Evolutionary conservation across 2,797 vertebrate species (phyloP), one percentile per base, ranked within the genome.

Genomic region (Odontamblyopus lacepedii): DNA sequence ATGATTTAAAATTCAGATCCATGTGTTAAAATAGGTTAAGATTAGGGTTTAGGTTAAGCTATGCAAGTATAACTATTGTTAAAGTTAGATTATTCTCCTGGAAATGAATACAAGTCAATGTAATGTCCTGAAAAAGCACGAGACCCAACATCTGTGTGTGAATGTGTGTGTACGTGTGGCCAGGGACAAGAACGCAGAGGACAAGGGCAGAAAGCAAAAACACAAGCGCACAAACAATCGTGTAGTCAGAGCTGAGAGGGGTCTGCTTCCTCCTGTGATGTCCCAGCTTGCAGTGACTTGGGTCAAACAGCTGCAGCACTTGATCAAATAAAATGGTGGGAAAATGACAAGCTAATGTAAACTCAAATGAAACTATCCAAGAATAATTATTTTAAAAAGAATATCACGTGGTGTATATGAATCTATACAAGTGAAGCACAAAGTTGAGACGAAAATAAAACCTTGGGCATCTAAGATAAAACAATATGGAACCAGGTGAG

Each of bases 281-380:
- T 87, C 88, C 88, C 84, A 87, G 80, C 87, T 87, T 82, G 72
- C 69, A 76, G 70, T 77, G 81, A 85, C 90, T 86, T 9, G 69
- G 91, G 90, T 93, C 92, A 90, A 77, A 74, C 92, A 93, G 89
- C 92, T 93, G 91, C 78, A 59, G 71, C 44, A 50, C 63, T 48
- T 1, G 29, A 53, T 59, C 41, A 70, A 69, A 41, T 77, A 78
- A 75, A 19, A 64, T 27, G 67, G 41, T 19, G 59, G 67, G 27
- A 67, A 68, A 27, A 63, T 18, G 71, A 30, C 44, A 38, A 72
- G 19, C 61, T 30, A 48, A 23, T 15, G 63, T 23, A 23, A 23
- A 38, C 19, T n/a, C 4, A 13, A 26, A 44, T 64, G 35, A 23
- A 44, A 15, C 32, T 44, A 15, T 27, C n/a, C 23, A 66, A 48